Base-by-base conservation (phyloP, 2,113 vertebrate genomes). In the Camelus bactrianus region DNA sequence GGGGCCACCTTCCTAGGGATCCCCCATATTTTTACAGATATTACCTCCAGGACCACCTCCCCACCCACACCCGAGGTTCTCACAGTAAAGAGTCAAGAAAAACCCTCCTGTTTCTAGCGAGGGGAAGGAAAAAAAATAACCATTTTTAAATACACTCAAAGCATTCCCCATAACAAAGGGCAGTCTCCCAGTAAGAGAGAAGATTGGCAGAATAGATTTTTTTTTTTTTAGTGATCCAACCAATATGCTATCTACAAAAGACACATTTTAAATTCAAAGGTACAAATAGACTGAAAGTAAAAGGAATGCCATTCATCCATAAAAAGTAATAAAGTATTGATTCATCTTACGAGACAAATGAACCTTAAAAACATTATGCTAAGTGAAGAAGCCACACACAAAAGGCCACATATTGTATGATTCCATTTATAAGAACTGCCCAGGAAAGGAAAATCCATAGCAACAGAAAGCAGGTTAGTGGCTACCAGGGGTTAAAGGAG, bases 51-150 rank as follows among this genome's bases (percentile, higher is more conserved):
- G 38, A 93, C 76, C 42, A 48, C 77, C 52, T 64, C 3, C 17
- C 20, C 38, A 42, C 38, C 38, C 38, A 42, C 38, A 42, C 38
- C 50, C 75, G 54, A 90, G 62, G n/a, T 50, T 89, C 60, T 69
- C 26, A 76, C 4, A 79, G 48, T 85, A 56, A 60, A 60, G 15
- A 96, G 52, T n/a, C n/a, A 72, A 96, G 72, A 79, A 70, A 89
- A 93, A 62, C 7, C 19, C n/a, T 54, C 60, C 14, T 62, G 9
- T 85, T 90, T 32, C 35, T 56, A 65, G 48, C 54, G 64, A 17
- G 48, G 13, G 32, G 58, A 75, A 11, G 30, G 4, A 14, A 24
- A 56, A 80, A 84, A 80, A 84, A 24, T 22, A 85, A 69, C 2
- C 64, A 79, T 85, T 90, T 32, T 84, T 0, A 96, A 93, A 86